Evolutionary conservation across 2,797 vertebrate genomes (phyloP), one percentile per base, ranked within the genome.

Genomic region (Holocentrus rufus): DNA sequence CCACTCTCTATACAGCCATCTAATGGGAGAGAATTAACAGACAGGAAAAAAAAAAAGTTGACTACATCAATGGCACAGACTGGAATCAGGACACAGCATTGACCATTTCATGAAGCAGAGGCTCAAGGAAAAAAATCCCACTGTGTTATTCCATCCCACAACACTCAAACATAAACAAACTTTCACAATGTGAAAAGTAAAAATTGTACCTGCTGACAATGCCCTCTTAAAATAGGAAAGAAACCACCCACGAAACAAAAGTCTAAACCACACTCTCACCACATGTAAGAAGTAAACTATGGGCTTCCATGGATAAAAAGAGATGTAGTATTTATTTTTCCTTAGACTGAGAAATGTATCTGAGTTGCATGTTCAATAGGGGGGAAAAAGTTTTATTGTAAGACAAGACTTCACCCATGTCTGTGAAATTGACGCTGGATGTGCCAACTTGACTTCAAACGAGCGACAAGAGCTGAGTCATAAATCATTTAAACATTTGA

Each of bases 1-100:
- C 95, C 96, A 27, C 96, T 95, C 83, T 98, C 97, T 60, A 90
- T 82, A 78, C 98, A 99, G 61, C 95, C 95, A 71, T 95, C 96
- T 97, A 78, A 62, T 47, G 74, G 65, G 36, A 71, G 76, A 74
- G 20, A 30, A 7, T 39, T 39, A 39, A 7, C 9, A 13, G 9
- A 39, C 6, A 17, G 1, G 30, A 2, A 20, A 22, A 9, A 53
- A 63, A 42, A 36, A 47, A 5, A 1, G 3, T 36, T 5, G 46
- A n/a, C 18, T 15, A 31, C 25, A 56, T 31, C 10, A 18, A 7
- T 30, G 1, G 17, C n/a, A 6, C 15, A 25, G 54, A 9, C 22
- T 69, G 17, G 14, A 72, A 61, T 34, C 23, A 67, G 39, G n/a
- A 52, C 7, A 52, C 8, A 10, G 49, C 2, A 22, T n/a, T 9